phyloP scores from a whole-genome alignment of 2,797 vertebrate species.

The Caiman crocodilus region DNA sequence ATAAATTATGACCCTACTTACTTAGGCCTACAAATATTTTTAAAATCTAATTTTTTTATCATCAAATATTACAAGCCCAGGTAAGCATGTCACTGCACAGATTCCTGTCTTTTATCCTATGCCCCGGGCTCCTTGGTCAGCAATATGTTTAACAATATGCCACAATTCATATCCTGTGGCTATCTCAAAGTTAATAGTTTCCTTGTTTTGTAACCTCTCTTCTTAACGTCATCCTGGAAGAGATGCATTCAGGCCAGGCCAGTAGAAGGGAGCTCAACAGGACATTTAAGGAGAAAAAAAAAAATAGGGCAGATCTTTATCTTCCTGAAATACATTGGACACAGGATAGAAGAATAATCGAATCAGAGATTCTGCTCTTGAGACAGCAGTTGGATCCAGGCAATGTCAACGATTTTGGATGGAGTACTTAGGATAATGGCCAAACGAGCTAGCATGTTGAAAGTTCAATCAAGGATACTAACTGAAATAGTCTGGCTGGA shows the following conservation, averaged over 20 bases:
- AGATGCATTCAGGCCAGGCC: too few relatives aligned
- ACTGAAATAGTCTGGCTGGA: constrained; percentile 60
- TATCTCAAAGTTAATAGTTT: background rate
- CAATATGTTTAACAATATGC: background rate
- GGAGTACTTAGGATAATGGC: constrained; percentile 34
- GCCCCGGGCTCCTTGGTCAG: background rate
- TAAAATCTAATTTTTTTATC: too few relatives aligned
- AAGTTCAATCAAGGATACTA: constrained; percentile 71
- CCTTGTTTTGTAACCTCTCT: background rate
- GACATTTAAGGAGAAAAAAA: background rate
- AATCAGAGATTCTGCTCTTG: background rate
- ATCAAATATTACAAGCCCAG: too few relatives aligned
- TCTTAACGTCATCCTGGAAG: background rate
- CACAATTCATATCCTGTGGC: background rate
- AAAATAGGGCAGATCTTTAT: background rate
- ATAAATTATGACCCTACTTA: too few relatives aligned
- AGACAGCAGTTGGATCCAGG: background rate
- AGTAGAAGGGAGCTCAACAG: background rate
- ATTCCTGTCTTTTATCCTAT: background rate
- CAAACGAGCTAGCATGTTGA: constrained; percentile 50
- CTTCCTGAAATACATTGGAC: constrained; percentile 4
- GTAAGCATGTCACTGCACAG: too few relatives aligned
- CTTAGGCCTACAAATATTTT: too few relatives aligned
- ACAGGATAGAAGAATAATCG: background rate
- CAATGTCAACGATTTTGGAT: constrained; percentile 61